phyloP scores from a whole-genome alignment of 2,113 vertebrate species.

The Nothobranchius furzeri region DNA sequence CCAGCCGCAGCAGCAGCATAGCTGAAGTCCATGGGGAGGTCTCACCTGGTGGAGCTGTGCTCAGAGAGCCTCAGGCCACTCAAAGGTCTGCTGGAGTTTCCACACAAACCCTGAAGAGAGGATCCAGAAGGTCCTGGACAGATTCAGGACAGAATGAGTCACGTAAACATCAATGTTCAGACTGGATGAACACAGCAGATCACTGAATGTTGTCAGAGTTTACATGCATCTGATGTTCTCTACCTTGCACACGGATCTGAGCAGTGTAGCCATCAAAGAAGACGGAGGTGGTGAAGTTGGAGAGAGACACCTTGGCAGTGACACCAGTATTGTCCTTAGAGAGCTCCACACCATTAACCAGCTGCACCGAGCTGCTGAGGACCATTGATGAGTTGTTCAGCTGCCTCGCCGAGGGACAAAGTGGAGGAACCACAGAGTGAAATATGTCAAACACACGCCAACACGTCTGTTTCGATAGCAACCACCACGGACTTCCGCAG shows the following conservation, averaged over 20 bases:
- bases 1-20: background rate
- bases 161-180: background rate
- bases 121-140: background rate
- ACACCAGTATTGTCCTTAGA: conserved; percentile 21
- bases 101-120: conserved; percentile 11
- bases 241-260: conserved; percentile 24
- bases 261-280: conserved; percentile 11
- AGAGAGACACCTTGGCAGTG: background rate
- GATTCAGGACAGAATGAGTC: conserved; percentile 1
- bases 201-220: background rate
- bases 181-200: background rate
- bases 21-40: background rate
- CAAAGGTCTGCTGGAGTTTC: background rate
- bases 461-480: conserved; percentile 2
- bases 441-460: conserved; percentile 1
- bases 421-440: background rate
- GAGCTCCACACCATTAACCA: background rate
- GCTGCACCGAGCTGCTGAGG: background rate
- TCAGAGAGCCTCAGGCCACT: background rate
- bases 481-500: background rate
- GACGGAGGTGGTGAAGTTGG: conserved; percentile 5
- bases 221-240: background rate
- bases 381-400: background rate
- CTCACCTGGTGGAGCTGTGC: conserved; percentile 15
- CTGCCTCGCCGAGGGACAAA: background rate